Evolutionary conservation across 2,797 vertebrate genomes (phyloP).

Genomic region (Characodon lateralis): DNA sequence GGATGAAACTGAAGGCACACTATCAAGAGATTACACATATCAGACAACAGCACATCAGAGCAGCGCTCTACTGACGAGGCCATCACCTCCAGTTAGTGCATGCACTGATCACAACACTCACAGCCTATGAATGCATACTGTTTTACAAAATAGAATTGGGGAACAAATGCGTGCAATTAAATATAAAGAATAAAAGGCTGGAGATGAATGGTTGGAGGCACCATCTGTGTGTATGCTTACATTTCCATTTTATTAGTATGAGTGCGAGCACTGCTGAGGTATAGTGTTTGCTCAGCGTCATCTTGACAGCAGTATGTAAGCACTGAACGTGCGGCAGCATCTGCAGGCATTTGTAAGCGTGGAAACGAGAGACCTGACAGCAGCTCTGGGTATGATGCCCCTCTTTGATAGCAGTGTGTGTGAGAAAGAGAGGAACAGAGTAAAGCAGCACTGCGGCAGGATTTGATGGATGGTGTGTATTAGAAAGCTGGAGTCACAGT

Average conservation of each 20-base stretch:
- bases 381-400: slow-evolving; percentile 58
- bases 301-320: slow-evolving; percentile 38
- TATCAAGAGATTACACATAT: neutral
- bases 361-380: slow-evolving; percentile 44
- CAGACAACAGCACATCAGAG: neutral
- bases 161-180: slow-evolving; percentile 53
- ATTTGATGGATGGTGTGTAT: slow-evolving; percentile 84
- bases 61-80: slow-evolving; percentile 37
- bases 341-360: slow-evolving; percentile 40
- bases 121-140: no score
- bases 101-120: neutral
- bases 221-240: slow-evolving; percentile 13
- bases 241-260: slow-evolving; percentile 22
- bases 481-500: slow-evolving; percentile 81
- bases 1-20: neutral
- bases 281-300: slow-evolving; percentile 39
- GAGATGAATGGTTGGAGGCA: slow-evolving; percentile 48
- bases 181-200: slow-evolving; percentile 46
- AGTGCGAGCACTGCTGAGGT: slow-evolving; percentile 22
- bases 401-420: slow-evolving; percentile 57
- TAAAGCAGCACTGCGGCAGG: slow-evolving; percentile 79
- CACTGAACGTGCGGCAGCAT: slow-evolving; percentile 25
- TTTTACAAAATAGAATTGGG: slow-evolving; percentile 6
- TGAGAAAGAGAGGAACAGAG: slow-evolving; percentile 34
- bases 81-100: slow-evolving; percentile 15